Percentiles rank a stretch among this genome's conserved stretches.
Evolutionary conservation across 2,797 vertebrate genomes (phyloP).

Genomic region (Poeciliopsis infans): DNA sequence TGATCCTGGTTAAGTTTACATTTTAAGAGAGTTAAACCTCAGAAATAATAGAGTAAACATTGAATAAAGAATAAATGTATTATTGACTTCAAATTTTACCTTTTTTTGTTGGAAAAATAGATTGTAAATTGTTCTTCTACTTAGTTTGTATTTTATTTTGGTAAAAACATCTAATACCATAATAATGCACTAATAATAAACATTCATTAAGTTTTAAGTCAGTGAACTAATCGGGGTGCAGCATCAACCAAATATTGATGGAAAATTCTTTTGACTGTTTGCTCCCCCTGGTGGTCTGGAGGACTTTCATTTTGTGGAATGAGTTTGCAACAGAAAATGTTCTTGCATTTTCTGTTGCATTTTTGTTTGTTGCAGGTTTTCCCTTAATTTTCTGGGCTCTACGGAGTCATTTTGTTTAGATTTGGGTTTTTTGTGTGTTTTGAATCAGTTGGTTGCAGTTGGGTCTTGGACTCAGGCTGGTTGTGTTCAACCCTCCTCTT

Average conservation of each 20-base stretch:
- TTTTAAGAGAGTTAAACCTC: not conserved
- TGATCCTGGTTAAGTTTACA: not conserved
- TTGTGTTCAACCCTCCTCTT: not conserved
- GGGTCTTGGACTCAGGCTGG: not conserved
- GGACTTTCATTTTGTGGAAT: too few species aligned
- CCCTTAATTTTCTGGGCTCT: too few species aligned
- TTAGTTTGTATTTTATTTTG: too few species aligned
- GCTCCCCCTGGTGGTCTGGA: too few species aligned
- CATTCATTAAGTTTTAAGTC: not conserved
- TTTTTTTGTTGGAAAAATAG: not conserved
- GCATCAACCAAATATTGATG: not conserved
- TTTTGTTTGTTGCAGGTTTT: too few species aligned
- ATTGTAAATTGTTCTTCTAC: not conserved
- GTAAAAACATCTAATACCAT: too few species aligned
- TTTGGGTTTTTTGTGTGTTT: too few species aligned
- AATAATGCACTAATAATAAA: not conserved
- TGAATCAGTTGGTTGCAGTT: too few species aligned
- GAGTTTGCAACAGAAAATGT: too few species aligned
- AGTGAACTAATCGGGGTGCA: not conserved
- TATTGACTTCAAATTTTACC: not conserved
- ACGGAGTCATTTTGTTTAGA: too few species aligned
- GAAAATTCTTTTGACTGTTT: not conserved
- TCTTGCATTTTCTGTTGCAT: too few species aligned
- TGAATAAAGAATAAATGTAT: not conserved
- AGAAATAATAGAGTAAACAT: not conserved